phyloP scores from a whole-genome alignment of 2,797 vertebrate species.

The Rhinatrema bivittatum region DNA sequence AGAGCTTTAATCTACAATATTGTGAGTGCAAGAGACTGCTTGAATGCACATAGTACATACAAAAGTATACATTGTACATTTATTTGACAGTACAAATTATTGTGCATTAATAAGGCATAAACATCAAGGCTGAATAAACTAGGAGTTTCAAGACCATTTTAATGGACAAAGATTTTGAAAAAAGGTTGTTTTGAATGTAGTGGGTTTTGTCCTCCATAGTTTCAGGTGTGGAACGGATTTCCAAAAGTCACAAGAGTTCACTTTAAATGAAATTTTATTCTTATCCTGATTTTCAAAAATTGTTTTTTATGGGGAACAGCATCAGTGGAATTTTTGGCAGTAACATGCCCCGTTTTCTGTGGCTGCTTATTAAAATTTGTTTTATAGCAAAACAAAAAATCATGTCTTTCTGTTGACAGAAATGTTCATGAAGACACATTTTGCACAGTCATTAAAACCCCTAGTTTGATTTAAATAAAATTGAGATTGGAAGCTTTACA shows the following conservation, averaged over 20 bases:
- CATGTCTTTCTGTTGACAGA: constrained; percentile 30
- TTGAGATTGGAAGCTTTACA: constrained; percentile 47
- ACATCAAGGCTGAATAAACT: constrained; percentile 77
- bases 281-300: constrained; percentile 12
- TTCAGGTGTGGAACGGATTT: constrained; percentile 22
- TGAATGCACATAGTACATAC: constrained; percentile 62
- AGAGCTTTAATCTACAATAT: constrained; percentile 30
- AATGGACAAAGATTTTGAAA: constrained; percentile 14
- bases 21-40: constrained; percentile 42
- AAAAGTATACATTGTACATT: constrained; percentile 59
- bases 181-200: not conserved
- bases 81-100: constrained; percentile 73
- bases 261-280: constrained; percentile 15
- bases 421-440: constrained; percentile 16
- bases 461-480: constrained; percentile 54
- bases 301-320: not conserved
- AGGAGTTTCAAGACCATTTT: constrained; percentile 69
- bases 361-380: constrained; percentile 7
- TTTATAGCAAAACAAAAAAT: constrained; percentile 11
- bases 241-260: constrained; percentile 18
- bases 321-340: not conserved
- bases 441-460: constrained; percentile 69
- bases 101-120: constrained; percentile 95
- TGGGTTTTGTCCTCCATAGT: constrained; percentile 3
- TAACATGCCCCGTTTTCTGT: constrained; percentile 8